These are phyloP conservation scores for Rotaria sp. DNA, from an alignment of 2,888 invertebrate genomes.

Conservation along the genomic window DNA sequence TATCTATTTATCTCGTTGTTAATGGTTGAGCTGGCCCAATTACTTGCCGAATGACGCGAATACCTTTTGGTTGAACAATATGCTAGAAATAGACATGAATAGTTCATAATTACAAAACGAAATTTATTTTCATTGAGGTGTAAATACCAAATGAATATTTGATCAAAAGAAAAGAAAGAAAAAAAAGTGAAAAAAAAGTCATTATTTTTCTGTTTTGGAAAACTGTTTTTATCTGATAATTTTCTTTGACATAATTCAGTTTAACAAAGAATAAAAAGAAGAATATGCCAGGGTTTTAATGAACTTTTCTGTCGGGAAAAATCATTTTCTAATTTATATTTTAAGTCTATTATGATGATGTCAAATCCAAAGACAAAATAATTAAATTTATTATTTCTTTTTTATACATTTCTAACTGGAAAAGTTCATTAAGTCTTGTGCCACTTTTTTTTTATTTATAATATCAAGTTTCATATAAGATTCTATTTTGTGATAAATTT, in stretches of 20 bases:
- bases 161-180: neutral
- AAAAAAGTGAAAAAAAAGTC: no score
- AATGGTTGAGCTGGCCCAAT: neutral
- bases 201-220: no score
- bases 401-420: neutral
- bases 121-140: no score
- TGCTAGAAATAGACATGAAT: neutral
- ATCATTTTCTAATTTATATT: neutral
- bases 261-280: neutral
- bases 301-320: neutral
- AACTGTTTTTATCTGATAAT: neutral
- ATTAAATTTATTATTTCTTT: neutral
- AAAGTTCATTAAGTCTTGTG: neutral
- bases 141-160: neutral
- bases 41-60: conserved; percentile 25
- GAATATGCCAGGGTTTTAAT: neutral
- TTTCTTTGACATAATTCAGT: neutral
- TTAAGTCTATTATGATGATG: neutral
- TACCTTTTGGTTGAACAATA: conserved; percentile 10
- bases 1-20: neutral
- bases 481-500: no score
- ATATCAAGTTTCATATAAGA: no score
- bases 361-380: neutral
- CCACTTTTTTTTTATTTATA: no score
- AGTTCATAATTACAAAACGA: neutral